A percentile compares a stretch with the other conserved stretches of the same genome.
phyloP scores from a whole-genome alignment of 1,140 invertebrate genomes.

The Aphaenogaster ashmeadi region DNA sequence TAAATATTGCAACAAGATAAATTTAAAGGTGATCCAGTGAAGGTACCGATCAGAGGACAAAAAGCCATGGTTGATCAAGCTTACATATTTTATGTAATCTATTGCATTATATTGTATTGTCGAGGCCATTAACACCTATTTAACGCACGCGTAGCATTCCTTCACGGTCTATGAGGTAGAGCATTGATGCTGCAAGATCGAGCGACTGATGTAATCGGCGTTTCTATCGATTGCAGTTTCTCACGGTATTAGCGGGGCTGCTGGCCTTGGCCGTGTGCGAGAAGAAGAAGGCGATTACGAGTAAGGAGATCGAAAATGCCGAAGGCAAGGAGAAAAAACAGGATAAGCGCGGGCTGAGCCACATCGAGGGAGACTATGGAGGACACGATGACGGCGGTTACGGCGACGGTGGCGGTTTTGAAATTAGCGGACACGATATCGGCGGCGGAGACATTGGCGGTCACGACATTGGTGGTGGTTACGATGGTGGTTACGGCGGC shows the following conservation, averaged over 20 bases:
- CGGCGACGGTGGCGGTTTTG: conserved; percentile 35
- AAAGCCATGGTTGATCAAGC: not conserved
- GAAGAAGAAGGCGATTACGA: conserved; percentile 86
- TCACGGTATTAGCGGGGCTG: conserved; percentile 85
- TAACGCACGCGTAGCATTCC: not conserved
- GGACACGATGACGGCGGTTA: conserved; percentile 75
- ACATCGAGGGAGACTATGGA: conserved; percentile 86
- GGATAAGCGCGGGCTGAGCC: conserved; percentile 90
- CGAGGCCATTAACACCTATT: not conserved
- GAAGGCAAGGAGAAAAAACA: conserved; percentile 87
- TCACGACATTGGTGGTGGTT: conserved; percentile 30
- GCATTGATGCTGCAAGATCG: not conserved
- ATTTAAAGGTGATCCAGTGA: too few relatives aligned
- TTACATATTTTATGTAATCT: not conserved
- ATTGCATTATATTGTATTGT: not conserved
- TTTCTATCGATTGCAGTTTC: conserved; percentile 69
- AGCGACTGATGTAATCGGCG: conserved; percentile 17
- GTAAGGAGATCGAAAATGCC: conserved; percentile 70
- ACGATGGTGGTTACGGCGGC: conserved; percentile 74
- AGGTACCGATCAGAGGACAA: not conserved
- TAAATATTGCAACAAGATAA: not conserved
- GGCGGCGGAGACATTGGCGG: conserved; percentile 31
- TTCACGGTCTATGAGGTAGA: not conserved
- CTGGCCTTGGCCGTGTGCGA: conserved; percentile 85
- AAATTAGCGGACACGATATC: conserved; percentile 61